Conservation (phyloP, 2,113 vertebrate genomes). For the Myiopsitta monachus region DNA sequence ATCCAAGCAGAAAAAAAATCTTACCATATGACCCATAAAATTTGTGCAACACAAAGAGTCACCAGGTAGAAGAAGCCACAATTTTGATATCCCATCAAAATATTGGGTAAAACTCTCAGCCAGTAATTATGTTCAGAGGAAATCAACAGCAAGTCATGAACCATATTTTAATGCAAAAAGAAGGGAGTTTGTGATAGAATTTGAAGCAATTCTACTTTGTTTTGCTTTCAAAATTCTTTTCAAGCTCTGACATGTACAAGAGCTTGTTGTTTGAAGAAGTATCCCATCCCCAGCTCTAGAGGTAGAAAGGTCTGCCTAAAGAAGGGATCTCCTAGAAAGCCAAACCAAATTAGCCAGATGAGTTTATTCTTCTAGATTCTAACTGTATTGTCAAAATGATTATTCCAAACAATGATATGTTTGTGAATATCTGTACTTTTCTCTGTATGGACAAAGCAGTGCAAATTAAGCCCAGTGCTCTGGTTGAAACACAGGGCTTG, state of each 20-base stretch:
- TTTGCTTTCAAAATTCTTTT: conserved; percentile 16
- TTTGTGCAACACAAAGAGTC: background rate
- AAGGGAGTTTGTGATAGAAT: background rate
- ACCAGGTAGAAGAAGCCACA: background rate
- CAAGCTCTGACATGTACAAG: background rate
- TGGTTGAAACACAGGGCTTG: conserved; percentile 33
- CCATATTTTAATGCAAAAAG: background rate
- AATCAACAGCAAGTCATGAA: background rate
- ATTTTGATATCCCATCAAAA: background rate
- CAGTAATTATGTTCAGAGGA: background rate
- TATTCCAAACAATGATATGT: too few species aligned
- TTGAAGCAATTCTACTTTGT: background rate
- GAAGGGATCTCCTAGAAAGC: background rate
- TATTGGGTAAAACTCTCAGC: background rate
- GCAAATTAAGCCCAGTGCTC: conserved; percentile 7
- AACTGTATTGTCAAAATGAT: background rate
- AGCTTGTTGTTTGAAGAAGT: background rate
- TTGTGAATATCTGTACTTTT: background rate
- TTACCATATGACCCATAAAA: background rate
- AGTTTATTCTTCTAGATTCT: background rate
- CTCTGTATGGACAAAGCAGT: background rate
- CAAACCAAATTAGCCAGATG: background rate
- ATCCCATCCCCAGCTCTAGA: background rate
- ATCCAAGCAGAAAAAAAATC: background rate
- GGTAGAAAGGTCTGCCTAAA: background rate